Base-by-base conservation (phyloP, 2,113 vertebrate species). In the Lampris incognitus region DNA sequence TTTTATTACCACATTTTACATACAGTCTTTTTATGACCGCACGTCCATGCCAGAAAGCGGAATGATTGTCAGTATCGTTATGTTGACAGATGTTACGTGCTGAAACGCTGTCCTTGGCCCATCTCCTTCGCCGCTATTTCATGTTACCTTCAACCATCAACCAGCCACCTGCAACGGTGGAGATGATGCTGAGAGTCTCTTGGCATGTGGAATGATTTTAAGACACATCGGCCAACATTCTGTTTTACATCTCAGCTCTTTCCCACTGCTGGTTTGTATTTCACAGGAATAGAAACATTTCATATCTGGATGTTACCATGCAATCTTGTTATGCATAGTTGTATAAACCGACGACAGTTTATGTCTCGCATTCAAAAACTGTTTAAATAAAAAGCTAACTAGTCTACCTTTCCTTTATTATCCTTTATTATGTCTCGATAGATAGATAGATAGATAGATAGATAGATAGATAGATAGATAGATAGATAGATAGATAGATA, bases 301-400 rank as follows among this genome's bases (percentile, higher is more conserved):
- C 70, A 59, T 89, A 83, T 78, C 66, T 69, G 76, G 58, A 71
- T 73, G 58, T 79, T 66, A 8, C 46, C 24, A 67, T 67, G 44
- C 49, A 66, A 38, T 61, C 70, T 74, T 48, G 74, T 76, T 79
- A 79, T 81, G 66, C 24, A 41, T 69, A 62, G 44, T 70, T 37
- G 66, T 41, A 6, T 73, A 52, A 74, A 57, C 37, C 41, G 44
- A 71, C 51, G 64, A 10, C 51, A 3, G 60, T 69, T 57, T 76
- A 49, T 79, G 77, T 77, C 57, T 81, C 54, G 62, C 72, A 66
- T 58, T 41, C 40, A 63, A 76, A 80, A 74, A 42, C 64, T 74
- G 52, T 78, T 66, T 49, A 68, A 90, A 88, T 83, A 74, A 90
- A 74, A 64, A 46, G 38, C 64, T 46, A 78, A 65, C 72, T 76